These are phyloP conservation scores for Euclidia mi DNA, from an alignment of 2,888 invertebrate genomes.

Conservation along the genomic window DNA sequence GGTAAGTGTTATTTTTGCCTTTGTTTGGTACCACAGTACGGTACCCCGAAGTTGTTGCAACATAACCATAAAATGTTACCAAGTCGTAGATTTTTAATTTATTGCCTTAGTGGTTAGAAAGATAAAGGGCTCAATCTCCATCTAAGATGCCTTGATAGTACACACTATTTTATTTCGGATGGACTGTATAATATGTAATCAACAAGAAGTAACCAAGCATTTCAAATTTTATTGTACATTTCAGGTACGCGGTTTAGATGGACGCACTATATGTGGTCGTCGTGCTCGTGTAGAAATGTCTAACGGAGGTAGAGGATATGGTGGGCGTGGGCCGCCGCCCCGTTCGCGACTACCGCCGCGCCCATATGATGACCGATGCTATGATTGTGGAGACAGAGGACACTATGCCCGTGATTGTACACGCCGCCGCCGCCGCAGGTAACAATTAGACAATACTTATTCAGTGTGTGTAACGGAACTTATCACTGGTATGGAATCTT, in stretches of 20 bases:
- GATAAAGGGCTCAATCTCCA: no score
- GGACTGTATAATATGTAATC: no score
- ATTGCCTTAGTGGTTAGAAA: no score
- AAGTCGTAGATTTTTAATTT: no score
- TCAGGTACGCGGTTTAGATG: constrained; percentile 91
- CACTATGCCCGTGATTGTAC: constrained; percentile 98
- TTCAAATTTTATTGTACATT: no score
- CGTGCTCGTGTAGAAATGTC: constrained; percentile 98
- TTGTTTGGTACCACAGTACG: no score
- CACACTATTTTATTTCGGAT: no score
- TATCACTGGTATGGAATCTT: constrained; percentile 73
- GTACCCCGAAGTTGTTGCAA: no score
- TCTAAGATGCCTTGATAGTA: no score
- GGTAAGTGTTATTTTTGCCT: constrained; percentile 88
- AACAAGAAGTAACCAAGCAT: no score
- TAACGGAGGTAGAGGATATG: constrained; percentile 93
- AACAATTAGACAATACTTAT: constrained; percentile 38
- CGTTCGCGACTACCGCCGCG: constrained; percentile 92
- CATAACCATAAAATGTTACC: no score
- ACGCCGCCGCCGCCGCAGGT: constrained; percentile 92
- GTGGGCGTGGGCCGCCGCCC: constrained; percentile 90
- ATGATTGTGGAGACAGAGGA: constrained; percentile 98
- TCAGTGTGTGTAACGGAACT: constrained; percentile 26
- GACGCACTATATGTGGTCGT: constrained; percentile 96
- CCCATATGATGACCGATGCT: constrained; percentile 97